Conservation (phyloP, 2,797 vertebrate species). For the Sternotherus odoratus region DNA sequence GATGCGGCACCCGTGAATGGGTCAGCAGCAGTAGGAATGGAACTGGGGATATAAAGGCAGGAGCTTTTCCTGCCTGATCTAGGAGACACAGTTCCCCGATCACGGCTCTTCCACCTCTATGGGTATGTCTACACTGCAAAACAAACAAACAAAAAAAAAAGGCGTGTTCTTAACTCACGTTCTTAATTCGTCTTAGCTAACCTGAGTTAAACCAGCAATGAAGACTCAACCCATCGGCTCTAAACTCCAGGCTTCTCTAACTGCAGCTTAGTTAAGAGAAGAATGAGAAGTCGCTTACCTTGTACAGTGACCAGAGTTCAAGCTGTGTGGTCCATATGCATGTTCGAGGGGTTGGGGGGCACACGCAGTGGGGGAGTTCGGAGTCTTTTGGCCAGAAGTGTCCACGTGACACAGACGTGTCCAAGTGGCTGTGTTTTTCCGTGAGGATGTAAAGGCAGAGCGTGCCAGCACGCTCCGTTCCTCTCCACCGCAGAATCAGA, state of each 20-base stretch:
- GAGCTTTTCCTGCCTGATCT: background rate
- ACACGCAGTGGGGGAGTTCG: background rate
- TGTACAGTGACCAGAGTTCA: background rate
- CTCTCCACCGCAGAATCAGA: background rate
- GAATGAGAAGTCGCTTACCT: background rate
- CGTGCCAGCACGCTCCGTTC: fast-evolving
- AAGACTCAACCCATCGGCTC: background rate
- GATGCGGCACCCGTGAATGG: background rate
- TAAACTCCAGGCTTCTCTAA: background rate
- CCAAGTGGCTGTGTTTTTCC: background rate
- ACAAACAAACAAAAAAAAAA: too few species aligned
- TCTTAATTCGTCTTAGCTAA: background rate
- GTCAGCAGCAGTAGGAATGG: too few species aligned
- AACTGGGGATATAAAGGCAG: background rate
- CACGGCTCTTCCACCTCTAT: background rate
- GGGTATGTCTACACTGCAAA: background rate
- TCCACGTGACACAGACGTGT: fast-evolving
- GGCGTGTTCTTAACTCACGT: background rate
- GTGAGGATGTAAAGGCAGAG: background rate
- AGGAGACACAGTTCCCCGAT: background rate
- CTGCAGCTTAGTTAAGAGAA: background rate
- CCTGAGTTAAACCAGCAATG: background rate
- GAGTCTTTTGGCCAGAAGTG: background rate
- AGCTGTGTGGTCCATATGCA: fast-evolving
- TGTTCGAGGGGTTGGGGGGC: background rate